A percentile compares a stretch with the other conserved stretches of the same genome.
Conservation (phyloP, 2,888 invertebrate species). For the Nesidiocoris tenuis region DNA sequence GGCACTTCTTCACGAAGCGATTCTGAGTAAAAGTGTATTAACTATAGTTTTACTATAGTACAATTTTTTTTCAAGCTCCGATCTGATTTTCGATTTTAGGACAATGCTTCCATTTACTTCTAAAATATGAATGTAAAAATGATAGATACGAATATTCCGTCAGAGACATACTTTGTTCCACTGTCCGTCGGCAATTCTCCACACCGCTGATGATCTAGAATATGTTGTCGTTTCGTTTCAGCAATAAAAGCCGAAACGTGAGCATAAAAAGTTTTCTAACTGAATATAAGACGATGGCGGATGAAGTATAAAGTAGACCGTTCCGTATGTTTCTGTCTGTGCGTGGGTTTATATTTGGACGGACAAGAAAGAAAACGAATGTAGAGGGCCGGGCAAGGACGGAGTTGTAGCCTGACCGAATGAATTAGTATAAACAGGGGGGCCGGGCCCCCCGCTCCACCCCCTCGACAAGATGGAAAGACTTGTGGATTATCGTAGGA, state of each 20-base stretch:
- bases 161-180: no score
- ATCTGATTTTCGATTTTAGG: no score
- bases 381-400: background rate
- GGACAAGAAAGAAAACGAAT: background rate
- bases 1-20: no score
- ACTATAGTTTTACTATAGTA: no score
- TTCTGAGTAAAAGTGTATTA: no score
- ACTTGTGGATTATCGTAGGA: background rate
- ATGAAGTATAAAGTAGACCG: slow-evolving; percentile 21
- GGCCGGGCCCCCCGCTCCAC: no score
- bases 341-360: slow-evolving; percentile 10
- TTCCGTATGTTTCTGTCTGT: slow-evolving; percentile 29
- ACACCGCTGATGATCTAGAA: no score
- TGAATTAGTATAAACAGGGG: slow-evolving; percentile 39
- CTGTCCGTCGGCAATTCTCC: no score
- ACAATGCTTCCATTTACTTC: no score
- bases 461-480: background rate
- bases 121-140: no score
- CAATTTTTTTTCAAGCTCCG: no score
- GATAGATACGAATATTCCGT: no score
- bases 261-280: background rate
- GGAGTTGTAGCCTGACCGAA: slow-evolving; percentile 5
- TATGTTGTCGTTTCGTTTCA: background rate
- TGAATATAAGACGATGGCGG: slow-evolving; percentile 1
- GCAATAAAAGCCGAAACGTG: background rate